Evolutionary conservation across 2,888 invertebrate species (phyloP), one percentile per base, ranked within the genome.

Genomic region (Mallateleia sp.): DNA sequence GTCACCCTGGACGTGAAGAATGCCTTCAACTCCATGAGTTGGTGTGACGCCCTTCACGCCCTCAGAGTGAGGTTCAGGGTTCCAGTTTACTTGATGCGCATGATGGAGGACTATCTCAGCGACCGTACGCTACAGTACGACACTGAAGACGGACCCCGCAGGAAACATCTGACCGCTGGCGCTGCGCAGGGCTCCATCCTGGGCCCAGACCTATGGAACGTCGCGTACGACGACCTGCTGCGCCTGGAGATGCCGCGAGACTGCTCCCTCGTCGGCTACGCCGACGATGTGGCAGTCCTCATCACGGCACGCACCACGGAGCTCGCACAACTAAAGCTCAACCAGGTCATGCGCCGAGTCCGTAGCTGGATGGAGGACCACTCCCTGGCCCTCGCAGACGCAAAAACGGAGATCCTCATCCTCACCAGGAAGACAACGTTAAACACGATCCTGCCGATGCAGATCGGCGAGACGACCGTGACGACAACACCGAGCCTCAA

Each of bases 151-250:
- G 80, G 87, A 20, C 34, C 25, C 20, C 74, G 83, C 2, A 47
- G 64, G 24, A n/a, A n/a, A 82, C 74, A 45, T 9, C 56, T 81
- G 38, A 79, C 84, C 0, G 74, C 80, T 15, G 88, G 90, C 6
- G 85, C 79, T 0, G 85, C 87, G 6, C 90, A 90, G 58, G 90
- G 90, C 1, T 85, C 87, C 4, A 71, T 78, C 14, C 69, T 89
- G 1, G 87, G 88, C 32, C 89, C 89, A 5, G 77, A 80, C 38
- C 79, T 89, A 2, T 91, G 88, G 88, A 91, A 91, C 72, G 69
- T 82, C n/a, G 67, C 85, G 14, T 91, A 91, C 60, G 87, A 90
- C 52, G 87, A 34, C 8, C 24, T 84, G 1, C 80, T 87, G 22
- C 58, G 79, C 0, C 20, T 74, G 4, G 58, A 84, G 14, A 83